Percentiles rank a stretch among this genome's conserved stretches.
Conservation (phyloP, 2,888 invertebrate genomes). For the Hemicrepidius hirtus region DNA sequence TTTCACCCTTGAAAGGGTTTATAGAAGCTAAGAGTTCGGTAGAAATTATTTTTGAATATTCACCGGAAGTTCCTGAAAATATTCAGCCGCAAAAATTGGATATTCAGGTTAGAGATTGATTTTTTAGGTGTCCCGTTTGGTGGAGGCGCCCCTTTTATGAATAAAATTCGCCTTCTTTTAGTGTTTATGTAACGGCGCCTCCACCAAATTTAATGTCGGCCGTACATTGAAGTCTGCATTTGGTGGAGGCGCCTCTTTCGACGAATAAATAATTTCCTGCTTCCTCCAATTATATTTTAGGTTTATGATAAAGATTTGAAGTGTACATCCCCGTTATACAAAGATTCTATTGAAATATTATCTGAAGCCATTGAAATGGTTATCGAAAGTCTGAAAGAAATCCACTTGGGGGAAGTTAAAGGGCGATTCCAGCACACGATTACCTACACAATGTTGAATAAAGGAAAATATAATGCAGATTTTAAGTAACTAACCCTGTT, state of each 20-base stretch:
- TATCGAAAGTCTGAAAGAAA: conserved; percentile 70
- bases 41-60: conserved; percentile 73
- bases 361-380: conserved; percentile 78
- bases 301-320: conserved; percentile 72
- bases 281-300: conserved; percentile 63
- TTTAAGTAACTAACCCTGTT: conserved; percentile 60
- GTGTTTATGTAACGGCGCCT: too few species aligned
- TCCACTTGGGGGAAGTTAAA: conserved; percentile 77
- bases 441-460: conserved; percentile 75
- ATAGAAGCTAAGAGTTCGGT: conserved; percentile 72
- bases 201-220: too few species aligned
- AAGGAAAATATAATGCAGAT: conserved; percentile 76
- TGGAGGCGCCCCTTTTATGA: too few species aligned
- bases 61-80: conserved; percentile 72
- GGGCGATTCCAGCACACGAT: conserved; percentile 73
- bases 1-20: conserved; percentile 71
- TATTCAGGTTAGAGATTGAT: conserved; percentile 69
- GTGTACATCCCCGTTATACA: conserved; percentile 61
- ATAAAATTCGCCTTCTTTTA: too few species aligned
- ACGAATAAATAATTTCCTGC: too few species aligned
- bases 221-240: too few species aligned
- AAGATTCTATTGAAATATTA: conserved; percentile 65
- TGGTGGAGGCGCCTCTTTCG: too few species aligned
- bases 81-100: conserved; percentile 70
- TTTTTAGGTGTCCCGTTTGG: background rate